Percentiles rank a stretch among this genome's conserved stretches.
phyloP scores from a whole-genome alignment of 2,113 vertebrate genomes.

The Cnemophilus loriae region DNA sequence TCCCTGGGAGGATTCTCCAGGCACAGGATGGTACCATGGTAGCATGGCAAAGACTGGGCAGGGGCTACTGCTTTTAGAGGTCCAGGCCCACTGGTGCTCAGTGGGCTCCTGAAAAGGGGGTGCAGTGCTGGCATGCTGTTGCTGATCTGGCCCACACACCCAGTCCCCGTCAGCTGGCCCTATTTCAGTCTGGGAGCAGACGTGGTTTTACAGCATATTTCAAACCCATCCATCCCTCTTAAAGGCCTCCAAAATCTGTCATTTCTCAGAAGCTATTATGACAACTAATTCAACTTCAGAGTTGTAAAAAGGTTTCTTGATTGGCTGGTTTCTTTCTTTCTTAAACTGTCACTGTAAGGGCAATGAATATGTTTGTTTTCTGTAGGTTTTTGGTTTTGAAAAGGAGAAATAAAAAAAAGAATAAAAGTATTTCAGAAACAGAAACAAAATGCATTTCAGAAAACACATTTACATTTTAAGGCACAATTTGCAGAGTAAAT shows the following conservation, averaged over 20 bases:
- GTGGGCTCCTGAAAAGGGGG: background rate
- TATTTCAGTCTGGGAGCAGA: background rate
- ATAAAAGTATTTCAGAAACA: background rate
- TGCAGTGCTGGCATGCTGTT: background rate
- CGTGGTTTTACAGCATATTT: background rate
- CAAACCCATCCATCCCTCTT: background rate
- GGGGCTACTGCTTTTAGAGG: background rate
- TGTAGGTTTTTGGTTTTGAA: background rate
- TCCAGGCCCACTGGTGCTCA: background rate
- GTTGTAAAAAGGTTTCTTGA: background rate
- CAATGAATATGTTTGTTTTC: background rate
- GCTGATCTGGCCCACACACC: background rate
- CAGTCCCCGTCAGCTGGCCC: background rate
- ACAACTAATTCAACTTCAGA: background rate
- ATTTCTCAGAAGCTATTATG: background rate
- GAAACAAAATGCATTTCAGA: background rate
- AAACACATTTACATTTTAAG: constrained; percentile 13
- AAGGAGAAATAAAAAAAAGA: background rate
- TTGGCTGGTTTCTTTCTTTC: background rate
- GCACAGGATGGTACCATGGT: rapidly evolving
- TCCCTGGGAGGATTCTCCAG: background rate
- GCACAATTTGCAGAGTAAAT: background rate
- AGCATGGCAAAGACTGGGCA: background rate
- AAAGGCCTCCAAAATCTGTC: background rate
- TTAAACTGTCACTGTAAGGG: background rate